Percentiles rank a stretch among this genome's conserved stretches.
These are phyloP conservation scores for Thelaira solivaga DNA, from an alignment of 2,888 invertebrate species.

Conservation along the genomic window DNA sequence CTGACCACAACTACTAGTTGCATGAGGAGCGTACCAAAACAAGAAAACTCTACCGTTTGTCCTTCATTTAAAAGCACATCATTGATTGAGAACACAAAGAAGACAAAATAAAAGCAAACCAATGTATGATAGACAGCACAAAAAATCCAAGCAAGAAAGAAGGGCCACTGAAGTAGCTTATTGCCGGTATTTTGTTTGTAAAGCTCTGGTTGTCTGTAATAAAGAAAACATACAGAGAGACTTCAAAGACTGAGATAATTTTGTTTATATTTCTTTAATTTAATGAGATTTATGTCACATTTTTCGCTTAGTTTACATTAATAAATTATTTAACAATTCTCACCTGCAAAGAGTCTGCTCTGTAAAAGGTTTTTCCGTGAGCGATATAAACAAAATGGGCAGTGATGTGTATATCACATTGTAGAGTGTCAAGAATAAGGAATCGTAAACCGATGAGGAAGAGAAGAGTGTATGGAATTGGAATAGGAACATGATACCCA, in stretches of 20 bases:
- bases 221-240: neutral
- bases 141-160: constrained; percentile 82
- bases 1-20: constrained; percentile 80
- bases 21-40: constrained; percentile 81
- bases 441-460: constrained; percentile 85
- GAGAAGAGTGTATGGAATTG: constrained; percentile 80
- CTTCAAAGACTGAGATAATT: too few relatives aligned
- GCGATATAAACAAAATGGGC: constrained; percentile 85
- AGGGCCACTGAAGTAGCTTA: constrained; percentile 80
- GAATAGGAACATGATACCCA: constrained; percentile 80
- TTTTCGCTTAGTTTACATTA: too few relatives aligned
- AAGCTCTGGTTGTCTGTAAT: constrained; percentile 81
- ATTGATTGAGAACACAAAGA: constrained; percentile 76
- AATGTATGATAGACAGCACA: constrained; percentile 82
- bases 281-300: too few relatives aligned
- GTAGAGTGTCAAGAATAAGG: constrained; percentile 85
- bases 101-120: constrained; percentile 81
- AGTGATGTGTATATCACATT: constrained; percentile 87
- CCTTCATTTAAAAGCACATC: constrained; percentile 78
- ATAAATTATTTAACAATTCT: constrained; percentile 64
- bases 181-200: constrained; percentile 83
- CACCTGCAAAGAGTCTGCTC: constrained; percentile 79
- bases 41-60: constrained; percentile 79
- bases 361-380: constrained; percentile 85
- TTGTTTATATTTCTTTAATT: too few relatives aligned